Evolutionary conservation across 2,888 invertebrate species (phyloP), one percentile per base, ranked within the genome.

Genomic region (Nemotelus pantherinus): DNA sequence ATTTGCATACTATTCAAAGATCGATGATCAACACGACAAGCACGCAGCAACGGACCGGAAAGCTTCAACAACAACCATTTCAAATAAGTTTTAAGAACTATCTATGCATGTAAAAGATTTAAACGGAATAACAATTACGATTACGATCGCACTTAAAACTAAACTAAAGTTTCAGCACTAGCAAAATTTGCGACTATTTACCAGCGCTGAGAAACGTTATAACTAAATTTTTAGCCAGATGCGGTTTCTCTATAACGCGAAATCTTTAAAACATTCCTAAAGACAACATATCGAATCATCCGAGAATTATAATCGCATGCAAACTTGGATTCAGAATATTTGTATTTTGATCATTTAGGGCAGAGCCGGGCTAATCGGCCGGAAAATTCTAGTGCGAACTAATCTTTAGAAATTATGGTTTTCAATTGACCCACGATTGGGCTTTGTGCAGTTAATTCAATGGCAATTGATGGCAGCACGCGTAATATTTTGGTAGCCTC

Each of bases 241-340:
- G 72, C 48, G n/a, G 47, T 74, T 63, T 47, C 63, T 74, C 74
- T 60, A 63, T 74, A 43, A 44, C 25, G 47, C 71, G 10, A 70
- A n/a, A 70, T 60, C 63, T 74, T 45, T 48, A 63, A 63, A 25
- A 1, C 25, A 25, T 25, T 25, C 25, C 25, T 25, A 25, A 25
- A 25, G 25, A 25, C 25, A 25, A 25, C 25, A 25, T 25, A 25
- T 25, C 25, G 70, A 55, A 70, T 55, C 9, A 70, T 70, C 41
- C 39, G 41, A 63, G 4, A 63, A 63, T 41, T 74, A 74, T 63
- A 63, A 58, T 25, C 48, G 41, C 45, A 48, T 48, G 60, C 74
- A 74, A 63, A 63, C 74, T 60, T 74, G 63, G 74, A 74, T 48
- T 74, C 48, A 53, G 48, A 25, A 10, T 58, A 47, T 45, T 41